phyloP scores from a whole-genome alignment of 2,888 invertebrate species.

The Magallana nippona region DNA sequence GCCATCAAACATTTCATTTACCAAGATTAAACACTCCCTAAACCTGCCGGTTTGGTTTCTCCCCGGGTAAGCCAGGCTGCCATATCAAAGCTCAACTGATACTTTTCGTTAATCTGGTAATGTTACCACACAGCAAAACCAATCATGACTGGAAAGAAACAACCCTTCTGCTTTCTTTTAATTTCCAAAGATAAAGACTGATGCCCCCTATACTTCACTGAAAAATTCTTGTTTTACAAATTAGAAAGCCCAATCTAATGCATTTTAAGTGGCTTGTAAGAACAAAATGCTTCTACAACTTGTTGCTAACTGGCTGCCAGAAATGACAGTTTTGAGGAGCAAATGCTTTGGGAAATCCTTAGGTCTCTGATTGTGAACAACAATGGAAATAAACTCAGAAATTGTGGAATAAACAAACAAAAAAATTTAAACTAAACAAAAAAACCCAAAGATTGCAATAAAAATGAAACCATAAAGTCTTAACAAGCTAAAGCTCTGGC shows the following conservation, averaged over 20 bases:
- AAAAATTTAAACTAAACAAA: background rate
- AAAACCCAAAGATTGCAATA: background rate
- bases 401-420: no score
- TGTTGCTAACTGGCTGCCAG: constrained; percentile 5
- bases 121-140: constrained; percentile 30
- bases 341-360: background rate
- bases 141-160: background rate
- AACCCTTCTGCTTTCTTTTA: background rate
- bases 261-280: constrained; percentile 1
- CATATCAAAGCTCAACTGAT: constrained; percentile 12
- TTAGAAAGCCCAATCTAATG: constrained; percentile 10
- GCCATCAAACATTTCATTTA: constrained; percentile 30
- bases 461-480: background rate
- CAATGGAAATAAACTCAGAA: background rate
- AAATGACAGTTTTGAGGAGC: background rate
- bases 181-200: constrained; percentile 12
- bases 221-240: constrained; percentile 16
- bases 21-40: background rate
- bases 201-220: background rate
- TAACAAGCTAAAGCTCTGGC: background rate
- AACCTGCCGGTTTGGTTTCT: constrained; percentile 5
- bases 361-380: background rate
- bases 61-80: background rate
- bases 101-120: constrained; percentile 1
- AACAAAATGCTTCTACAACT: background rate